phyloP scores from a whole-genome alignment of 2,888 invertebrate species.

The Dicranocentrus wangi region DNA sequence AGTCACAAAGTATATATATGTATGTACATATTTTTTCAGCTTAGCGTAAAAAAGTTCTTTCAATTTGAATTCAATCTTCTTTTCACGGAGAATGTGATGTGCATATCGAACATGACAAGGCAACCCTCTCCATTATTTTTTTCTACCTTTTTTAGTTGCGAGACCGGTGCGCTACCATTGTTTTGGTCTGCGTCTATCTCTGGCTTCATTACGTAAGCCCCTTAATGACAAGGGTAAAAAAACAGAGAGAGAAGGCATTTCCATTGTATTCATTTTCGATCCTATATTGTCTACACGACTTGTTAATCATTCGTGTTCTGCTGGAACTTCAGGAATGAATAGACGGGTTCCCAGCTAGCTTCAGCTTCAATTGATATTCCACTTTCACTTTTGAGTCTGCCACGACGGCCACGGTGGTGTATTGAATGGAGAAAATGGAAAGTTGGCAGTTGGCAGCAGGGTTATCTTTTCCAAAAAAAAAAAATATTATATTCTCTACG shows the following conservation, averaged over 20 bases:
- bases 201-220: slow-evolving; percentile 8
- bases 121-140: not conserved
- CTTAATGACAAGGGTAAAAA: no score
- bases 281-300: no score
- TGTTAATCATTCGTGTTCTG: no score
- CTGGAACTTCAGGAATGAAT: no score
- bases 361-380: slow-evolving; percentile 31
- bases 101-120: not conserved
- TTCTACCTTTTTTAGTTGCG: not conserved
- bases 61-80: slow-evolving; percentile 13
- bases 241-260: no score
- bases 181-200: not conserved
- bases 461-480: slow-evolving; percentile 1
- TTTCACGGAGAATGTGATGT: not conserved
- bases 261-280: no score
- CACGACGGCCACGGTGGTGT: no score
- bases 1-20: slow-evolving; percentile 5
- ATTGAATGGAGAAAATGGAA: slow-evolving; percentile 10
- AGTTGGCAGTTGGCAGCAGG: slow-evolving; percentile 9
- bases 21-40: slow-evolving; percentile 10
- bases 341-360: no score
- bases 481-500: slow-evolving; percentile 8
- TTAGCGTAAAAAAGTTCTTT: slow-evolving; percentile 20
- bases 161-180: no score
- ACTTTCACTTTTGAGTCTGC: slow-evolving; percentile 3